Conservation (phyloP, 2,888 invertebrate genomes). For the Drosophila rubida region DNA sequence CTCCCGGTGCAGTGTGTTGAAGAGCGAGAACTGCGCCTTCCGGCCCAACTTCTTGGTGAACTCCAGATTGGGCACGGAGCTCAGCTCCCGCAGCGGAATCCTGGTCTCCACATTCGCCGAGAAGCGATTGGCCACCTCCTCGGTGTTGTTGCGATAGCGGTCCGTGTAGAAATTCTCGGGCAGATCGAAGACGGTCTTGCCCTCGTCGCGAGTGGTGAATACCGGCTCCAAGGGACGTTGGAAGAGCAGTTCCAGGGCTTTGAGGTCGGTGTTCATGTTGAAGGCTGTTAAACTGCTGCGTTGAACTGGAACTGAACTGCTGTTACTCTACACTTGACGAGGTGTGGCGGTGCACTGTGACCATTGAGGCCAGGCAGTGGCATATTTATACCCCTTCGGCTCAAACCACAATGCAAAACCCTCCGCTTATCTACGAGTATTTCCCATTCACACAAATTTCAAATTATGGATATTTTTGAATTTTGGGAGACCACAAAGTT, state of each 20-base stretch:
- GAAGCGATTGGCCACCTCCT: slow-evolving; percentile 79
- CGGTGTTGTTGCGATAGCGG: slow-evolving; percentile 72
- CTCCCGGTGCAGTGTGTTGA: slow-evolving; percentile 89
- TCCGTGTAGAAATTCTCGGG: slow-evolving; percentile 82
- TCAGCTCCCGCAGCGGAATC: slow-evolving; percentile 81
- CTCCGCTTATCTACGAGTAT: background rate
- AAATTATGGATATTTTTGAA: background rate
- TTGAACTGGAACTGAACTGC: no score
- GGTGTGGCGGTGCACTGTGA: slow-evolving; percentile 38
- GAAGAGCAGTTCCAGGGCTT: slow-evolving; percentile 81
- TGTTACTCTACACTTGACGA: slow-evolving; percentile 17
- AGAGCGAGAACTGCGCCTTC: slow-evolving; percentile 88
- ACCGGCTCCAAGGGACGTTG: slow-evolving; percentile 83
- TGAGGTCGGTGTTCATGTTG: slow-evolving; percentile 70
- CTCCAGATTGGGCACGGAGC: slow-evolving; percentile 75
- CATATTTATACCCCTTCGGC: slow-evolving; percentile 39
- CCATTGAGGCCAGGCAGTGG: background rate
- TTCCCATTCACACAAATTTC: background rate
- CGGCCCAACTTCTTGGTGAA: slow-evolving; percentile 73
- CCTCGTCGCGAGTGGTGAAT: slow-evolving; percentile 82
- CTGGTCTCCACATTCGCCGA: slow-evolving; percentile 78
- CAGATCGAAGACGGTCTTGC: slow-evolving; percentile 81
- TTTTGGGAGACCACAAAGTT: slow-evolving; percentile 7
- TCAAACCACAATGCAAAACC: slow-evolving; percentile 12
- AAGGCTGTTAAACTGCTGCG: background rate